Conservation (phyloP, 2,888 invertebrate species). For the Xestia ashworthii region DNA sequence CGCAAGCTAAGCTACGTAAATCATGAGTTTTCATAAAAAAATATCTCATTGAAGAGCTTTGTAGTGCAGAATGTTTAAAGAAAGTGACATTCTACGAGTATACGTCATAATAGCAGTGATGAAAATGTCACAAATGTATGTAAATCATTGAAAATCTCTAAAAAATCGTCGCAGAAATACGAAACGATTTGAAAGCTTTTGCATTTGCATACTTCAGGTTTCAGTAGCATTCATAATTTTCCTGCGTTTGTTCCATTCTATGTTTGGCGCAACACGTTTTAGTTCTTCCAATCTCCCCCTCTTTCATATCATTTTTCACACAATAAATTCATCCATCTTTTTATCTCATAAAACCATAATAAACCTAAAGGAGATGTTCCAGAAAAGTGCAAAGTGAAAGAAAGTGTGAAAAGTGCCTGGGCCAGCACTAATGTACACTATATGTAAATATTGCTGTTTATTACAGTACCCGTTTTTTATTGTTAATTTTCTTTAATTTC, state of each 20-base stretch:
- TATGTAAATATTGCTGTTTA: too few relatives aligned
- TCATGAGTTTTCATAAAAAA: not conserved
- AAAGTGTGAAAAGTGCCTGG: too few relatives aligned
- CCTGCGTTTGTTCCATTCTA: not conserved
- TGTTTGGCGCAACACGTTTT: not conserved
- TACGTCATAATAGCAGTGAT: not conserved
- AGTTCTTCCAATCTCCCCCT: not conserved
- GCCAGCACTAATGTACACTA: too few relatives aligned
- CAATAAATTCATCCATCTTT: not conserved
- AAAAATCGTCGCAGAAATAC: not conserved
- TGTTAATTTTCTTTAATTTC: too few relatives aligned
- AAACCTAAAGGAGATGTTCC: too few relatives aligned
- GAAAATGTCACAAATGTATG: not conserved
- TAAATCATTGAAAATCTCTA: not conserved
- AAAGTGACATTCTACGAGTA: not conserved
- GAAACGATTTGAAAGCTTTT: too few relatives aligned
- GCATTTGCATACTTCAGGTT: not conserved
- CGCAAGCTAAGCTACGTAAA: too few relatives aligned
- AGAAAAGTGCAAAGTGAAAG: too few relatives aligned
- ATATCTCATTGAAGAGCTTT: not conserved
- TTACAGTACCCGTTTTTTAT: too few relatives aligned
- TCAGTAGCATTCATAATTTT: not conserved
- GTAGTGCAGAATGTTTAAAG: not conserved
- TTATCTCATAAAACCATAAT: not conserved
- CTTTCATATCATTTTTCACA: not conserved